Base-by-base conservation (phyloP, 2,888 invertebrate species). In the Drosophila lutescens region DNA sequence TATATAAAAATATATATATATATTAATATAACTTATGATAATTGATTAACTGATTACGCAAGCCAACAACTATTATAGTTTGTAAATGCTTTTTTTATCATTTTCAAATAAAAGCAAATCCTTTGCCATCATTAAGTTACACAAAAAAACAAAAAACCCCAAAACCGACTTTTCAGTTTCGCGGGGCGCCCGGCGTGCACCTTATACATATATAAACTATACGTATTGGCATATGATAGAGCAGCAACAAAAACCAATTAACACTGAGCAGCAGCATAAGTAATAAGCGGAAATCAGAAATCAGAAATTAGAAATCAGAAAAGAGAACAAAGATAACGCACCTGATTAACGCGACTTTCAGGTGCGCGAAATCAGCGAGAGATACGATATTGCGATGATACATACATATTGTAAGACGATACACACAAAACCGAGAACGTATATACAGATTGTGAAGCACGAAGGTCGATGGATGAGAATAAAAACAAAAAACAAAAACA, bases 31-130 rank as follows among this genome's bases (percentile, higher is more conserved):
- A 41, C 86, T 65, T 81, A 79, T 57, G 46, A 47, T 59, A 67
- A 80, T 72, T 72, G 72, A 86, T 84, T 81, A 76, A 86, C 60
- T 81, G 78, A 85, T 85, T 85, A 85, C 72, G 83, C 82, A 86
- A 86, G 84, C 82, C 82, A 83, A 81, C 85, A 87, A 89, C 88
- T 89, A 83, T 83, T 88, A 83, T 83, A 85, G 84, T 85, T 85
- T 85, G 87, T 88, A 85, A 88, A 87, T 88, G 85, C 89, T 85
- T 85, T 84, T 73, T 73, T 76, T 87, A 86, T 84, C 78, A 85
- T 88, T 85, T 84, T 89, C 74, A 83, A 74, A 61, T 46, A 79
- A 80, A 77, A 83, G 69, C 74, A 87, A 79, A 67, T 72, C 83
- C 53, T 86, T 89, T 83, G 88, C 89, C 86, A 86, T 86, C 86